Percentiles rank a stretch among this genome's conserved stretches.
These are phyloP conservation scores for Poecilia wingei DNA, from an alignment of 2,797 vertebrate genomes.

Conservation along the genomic window DNA sequence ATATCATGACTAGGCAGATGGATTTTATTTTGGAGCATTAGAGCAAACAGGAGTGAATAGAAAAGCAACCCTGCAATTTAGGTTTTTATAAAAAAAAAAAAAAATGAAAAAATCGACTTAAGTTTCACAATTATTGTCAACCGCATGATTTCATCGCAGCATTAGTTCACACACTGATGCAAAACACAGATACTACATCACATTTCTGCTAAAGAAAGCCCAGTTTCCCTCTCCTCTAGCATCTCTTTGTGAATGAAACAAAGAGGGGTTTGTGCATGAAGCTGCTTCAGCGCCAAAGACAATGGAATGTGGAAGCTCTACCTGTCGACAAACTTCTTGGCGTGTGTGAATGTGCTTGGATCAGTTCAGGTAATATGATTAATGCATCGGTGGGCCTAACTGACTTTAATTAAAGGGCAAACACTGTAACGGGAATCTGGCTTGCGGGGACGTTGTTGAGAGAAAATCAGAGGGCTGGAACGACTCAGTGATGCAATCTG, in stretches of 20 bases:
- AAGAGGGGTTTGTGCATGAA: conserved; percentile 68
- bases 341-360: conserved; percentile 48
- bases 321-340: conserved; percentile 73
- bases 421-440: conserved; percentile 41
- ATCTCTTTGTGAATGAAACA: conserved; percentile 59
- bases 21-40: not conserved
- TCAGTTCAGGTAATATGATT: conserved; percentile 54
- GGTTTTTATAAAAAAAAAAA: not conserved
- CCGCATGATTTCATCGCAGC: not conserved
- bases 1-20: not conserved
- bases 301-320: conserved; percentile 71
- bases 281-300: conserved; percentile 64
- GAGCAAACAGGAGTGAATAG: not conserved
- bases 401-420: conserved; percentile 70
- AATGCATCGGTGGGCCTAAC: conserved; percentile 50
- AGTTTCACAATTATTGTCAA: conserved; percentile 25
- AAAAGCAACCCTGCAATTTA: not conserved
- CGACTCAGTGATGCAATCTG: conserved; percentile 40
- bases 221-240: conserved; percentile 47
- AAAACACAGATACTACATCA: conserved; percentile 60
- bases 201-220: conserved; percentile 54
- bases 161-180: conserved; percentile 45
- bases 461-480: conserved; percentile 53
- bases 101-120: too few relatives aligned
- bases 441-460: conserved; percentile 54